phyloP scores from a whole-genome alignment of 2,113 vertebrate genomes.

The Tretioscincus oriximinensis region DNA sequence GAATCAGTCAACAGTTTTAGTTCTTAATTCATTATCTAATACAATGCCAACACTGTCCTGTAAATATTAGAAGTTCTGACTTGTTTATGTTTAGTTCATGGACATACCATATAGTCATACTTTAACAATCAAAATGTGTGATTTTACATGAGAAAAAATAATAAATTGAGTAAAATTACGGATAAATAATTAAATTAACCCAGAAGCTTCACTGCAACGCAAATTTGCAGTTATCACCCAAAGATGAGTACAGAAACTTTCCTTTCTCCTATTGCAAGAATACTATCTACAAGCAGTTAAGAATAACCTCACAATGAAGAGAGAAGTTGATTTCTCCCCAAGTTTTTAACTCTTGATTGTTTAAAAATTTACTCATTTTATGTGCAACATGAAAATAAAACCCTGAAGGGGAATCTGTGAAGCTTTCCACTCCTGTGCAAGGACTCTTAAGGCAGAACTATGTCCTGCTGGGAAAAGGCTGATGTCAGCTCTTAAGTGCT shows the following conservation, averaged over 20 bases:
- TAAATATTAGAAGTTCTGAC: background rate
- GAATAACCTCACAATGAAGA: background rate
- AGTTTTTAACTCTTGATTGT: conserved; percentile 47
- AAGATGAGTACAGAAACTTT: background rate
- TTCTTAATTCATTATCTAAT: background rate
- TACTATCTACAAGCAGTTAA: background rate
- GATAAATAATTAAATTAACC: background rate
- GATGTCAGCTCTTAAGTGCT: conserved; percentile 84
- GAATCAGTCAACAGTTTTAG: background rate
- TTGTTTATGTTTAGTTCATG: fast-evolving
- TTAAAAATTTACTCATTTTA: conserved; percentile 47
- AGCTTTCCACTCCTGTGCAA: conserved; percentile 70
- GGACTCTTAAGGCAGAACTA: conserved; percentile 69
- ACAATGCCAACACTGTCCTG: background rate
- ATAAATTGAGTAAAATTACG: too few relatives aligned
- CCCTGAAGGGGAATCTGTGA: conserved; percentile 66
- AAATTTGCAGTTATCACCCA: too few relatives aligned
- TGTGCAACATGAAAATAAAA: conserved; percentile 56
- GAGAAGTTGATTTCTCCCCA: conserved; percentile 32
- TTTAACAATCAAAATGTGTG: background rate
- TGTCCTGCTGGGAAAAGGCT: conserved; percentile 74
- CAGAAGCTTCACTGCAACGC: background rate
- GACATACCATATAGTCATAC: background rate
- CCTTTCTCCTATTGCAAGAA: background rate
- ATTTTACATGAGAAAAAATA: too few relatives aligned